A percentile compares a stretch with the other conserved stretches of the same genome.
Evolutionary conservation across 2,113 vertebrate species (phyloP).

Genomic region (Grammomys surdaster): DNA sequence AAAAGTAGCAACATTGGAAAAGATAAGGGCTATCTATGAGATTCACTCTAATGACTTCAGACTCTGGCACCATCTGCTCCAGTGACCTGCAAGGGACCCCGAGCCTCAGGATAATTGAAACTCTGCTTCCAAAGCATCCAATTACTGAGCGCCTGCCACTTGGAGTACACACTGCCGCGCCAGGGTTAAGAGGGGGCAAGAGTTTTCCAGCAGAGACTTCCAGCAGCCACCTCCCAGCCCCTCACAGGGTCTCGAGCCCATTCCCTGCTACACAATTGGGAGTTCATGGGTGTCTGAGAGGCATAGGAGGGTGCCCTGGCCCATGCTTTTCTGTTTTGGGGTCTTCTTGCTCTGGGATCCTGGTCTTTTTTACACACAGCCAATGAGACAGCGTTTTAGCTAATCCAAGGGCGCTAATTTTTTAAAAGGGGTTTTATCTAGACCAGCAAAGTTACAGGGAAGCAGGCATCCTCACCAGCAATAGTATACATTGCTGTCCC

Average conservation of each 20-base stretch:
- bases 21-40: background rate
- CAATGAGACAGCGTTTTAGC: background rate
- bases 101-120: constrained; percentile 7
- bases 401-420: background rate
- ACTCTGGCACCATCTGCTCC: background rate
- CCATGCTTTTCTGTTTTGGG: background rate
- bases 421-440: background rate
- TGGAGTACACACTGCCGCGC: background rate
- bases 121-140: constrained; percentile 42
- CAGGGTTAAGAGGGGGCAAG: background rate
- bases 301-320: background rate
- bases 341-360: background rate
- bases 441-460: background rate
- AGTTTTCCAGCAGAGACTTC: background rate
- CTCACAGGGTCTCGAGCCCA: background rate
- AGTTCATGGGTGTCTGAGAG: background rate
- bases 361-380: background rate
- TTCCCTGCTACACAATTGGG: background rate
- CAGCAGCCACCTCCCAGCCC: background rate
- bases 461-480: background rate
- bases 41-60: background rate
- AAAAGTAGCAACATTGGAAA: background rate
- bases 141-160: constrained; percentile 36
- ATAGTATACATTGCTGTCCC: background rate
- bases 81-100: constrained; percentile 28